Base-by-base conservation (phyloP, 2,888 invertebrate genomes). In the Desoria tigrina region DNA sequence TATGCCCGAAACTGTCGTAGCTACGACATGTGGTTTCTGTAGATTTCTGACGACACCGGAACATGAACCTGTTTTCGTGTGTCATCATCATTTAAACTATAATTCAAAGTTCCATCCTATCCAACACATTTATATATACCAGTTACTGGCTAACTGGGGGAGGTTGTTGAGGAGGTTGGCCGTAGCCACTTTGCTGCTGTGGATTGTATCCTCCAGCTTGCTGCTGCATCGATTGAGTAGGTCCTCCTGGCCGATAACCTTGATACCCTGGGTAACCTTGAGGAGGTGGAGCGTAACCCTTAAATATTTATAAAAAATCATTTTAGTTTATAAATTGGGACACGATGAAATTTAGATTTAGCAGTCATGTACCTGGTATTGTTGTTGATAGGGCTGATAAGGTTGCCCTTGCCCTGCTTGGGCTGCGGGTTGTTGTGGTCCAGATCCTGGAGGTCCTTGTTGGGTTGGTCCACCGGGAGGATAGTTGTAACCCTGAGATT, bases 291-390 rank as follows among this genome's bases (percentile, higher is more conserved):
- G 68, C 67, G 63, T 72, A 72, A 9, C 72, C 72, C 74, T 74
- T 49, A 45, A 64, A 23, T 37, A 45, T 60, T 45, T 16, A 39
- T 9, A 42, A 61, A 28, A 24, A 55, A 42, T 55, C 6, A 28
- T 28, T 16, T 55, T 32, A 32, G 27, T 23, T 23, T 7, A 23
- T 51, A 23, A 7, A 7, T 14, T 51, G 53, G 6, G 21, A 7
- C 11, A 6, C 7, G 27, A 23, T 24, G 9, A 45, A 45, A 16
- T 3, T 27, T 49, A 60, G 32, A 51, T 24, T 24, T 6, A 18
- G 42, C 21, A 32, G 27, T 21, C 9, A 37, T 27, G 21, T 59
- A 71, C 73, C 60, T 74, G 76, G 78, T 91, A 91, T 66, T 86
- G 86, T 56, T 71, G 77, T 65, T 77, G 78, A 54, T 78, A 78